These are phyloP conservation scores for Chymomyza caudatula DNA, from an alignment of 2,888 invertebrate species.

Conservation along the genomic window DNA sequence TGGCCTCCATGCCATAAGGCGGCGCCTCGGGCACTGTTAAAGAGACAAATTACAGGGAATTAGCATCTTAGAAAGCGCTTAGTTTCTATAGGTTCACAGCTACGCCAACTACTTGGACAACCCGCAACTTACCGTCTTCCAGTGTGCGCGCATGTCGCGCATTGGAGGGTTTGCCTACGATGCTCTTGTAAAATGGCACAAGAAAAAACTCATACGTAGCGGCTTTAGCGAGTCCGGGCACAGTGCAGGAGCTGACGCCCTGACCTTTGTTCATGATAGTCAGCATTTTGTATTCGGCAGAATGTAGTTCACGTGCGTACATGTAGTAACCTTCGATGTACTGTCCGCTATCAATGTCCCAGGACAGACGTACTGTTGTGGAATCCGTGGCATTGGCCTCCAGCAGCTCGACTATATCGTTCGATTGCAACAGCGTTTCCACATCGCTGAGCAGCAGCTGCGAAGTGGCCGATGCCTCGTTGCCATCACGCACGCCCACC, in stretches of 20 bases:
- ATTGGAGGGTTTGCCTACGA: slow-evolving; percentile 93
- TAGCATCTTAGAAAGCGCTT: not conserved
- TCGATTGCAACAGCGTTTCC: slow-evolving; percentile 84
- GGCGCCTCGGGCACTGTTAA: slow-evolving; percentile 87
- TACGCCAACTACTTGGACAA: slow-evolving; percentile 18
- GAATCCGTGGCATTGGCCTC: slow-evolving; percentile 91
- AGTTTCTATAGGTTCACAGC: not conserved
- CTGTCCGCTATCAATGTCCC: slow-evolving; percentile 89
- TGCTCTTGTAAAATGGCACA: slow-evolving; percentile 91
- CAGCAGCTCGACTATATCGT: slow-evolving; percentile 87
- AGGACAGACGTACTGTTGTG: slow-evolving; percentile 89
- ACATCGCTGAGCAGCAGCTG: slow-evolving; percentile 81
- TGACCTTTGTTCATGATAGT: slow-evolving; percentile 87
- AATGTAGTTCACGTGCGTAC: slow-evolving; percentile 83
- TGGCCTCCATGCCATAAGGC: slow-evolving; percentile 90
- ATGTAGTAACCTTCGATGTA: slow-evolving; percentile 90
- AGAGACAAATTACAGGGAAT: slow-evolving; percentile 36
- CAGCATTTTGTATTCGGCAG: slow-evolving; percentile 83
- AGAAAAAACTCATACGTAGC: slow-evolving; percentile 94
- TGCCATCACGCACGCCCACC: slow-evolving; percentile 53
- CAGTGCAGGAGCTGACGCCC: slow-evolving; percentile 86
- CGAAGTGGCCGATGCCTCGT: slow-evolving; percentile 54
- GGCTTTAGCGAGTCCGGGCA: slow-evolving; percentile 88
- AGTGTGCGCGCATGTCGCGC: slow-evolving; percentile 87
- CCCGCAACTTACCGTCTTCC: slow-evolving; percentile 86